These are phyloP conservation scores for Acrocephalus scirpaceus DNA, from an alignment of 2,797 vertebrate genomes.

Conservation along the genomic window DNA sequence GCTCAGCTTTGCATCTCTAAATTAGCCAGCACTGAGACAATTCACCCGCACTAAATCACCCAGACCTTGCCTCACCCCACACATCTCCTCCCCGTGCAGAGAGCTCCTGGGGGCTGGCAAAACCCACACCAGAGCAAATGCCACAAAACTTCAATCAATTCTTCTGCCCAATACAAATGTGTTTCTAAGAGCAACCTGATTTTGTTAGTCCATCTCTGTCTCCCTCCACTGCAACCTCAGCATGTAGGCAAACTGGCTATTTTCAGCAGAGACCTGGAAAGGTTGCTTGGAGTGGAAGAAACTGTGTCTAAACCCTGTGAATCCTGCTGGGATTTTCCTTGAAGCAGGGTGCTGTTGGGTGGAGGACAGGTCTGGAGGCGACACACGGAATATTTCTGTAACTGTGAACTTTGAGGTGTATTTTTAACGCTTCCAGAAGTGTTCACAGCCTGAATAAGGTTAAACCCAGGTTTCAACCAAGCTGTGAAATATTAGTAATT, in stretches of 20 bases:
- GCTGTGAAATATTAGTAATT: not conserved
- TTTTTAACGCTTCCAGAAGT: not conserved
- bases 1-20: slow-evolving; percentile 30
- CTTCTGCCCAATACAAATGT: rapidly evolving
- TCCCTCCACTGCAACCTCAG: not conserved
- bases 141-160: not conserved
- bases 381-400: not conserved
- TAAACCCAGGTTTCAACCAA: not conserved
- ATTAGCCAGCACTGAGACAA: not conserved
- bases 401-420: not conserved
- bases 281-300: not conserved
- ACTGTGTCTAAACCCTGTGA: not conserved
- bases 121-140: rapidly evolving
- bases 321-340: not conserved
- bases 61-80: not conserved
- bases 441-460: not conserved
- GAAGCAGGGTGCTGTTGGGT: rapidly evolving
- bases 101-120: not conserved
- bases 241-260: not conserved
- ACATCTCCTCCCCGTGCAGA: rapidly evolving
- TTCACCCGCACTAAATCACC: not conserved
- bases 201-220: not conserved
- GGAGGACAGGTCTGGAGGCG: not conserved
- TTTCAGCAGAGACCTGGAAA: not conserved
- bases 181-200: not conserved